Base-by-base conservation (phyloP, 2,888 invertebrate genomes). In the Acleris laterana region DNA sequence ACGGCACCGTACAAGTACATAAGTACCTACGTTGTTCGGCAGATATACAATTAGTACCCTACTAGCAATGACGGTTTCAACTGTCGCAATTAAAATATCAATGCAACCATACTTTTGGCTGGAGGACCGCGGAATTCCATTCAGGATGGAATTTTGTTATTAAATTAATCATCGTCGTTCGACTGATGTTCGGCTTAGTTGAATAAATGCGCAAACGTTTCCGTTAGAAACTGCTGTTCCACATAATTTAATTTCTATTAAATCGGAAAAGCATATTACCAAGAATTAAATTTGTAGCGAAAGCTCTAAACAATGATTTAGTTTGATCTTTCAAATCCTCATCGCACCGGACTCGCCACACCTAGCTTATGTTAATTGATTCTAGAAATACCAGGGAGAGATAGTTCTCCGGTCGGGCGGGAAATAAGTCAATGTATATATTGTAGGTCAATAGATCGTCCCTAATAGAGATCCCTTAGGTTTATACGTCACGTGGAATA, bases 71-170 rank as follows among this genome's bases (percentile, higher is more conserved):
- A 20, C 48, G 48, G 49, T 56, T 49, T 55, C 62, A 62, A 16
- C 25, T 9, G 16, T 22, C 28, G 62, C 49, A 62, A 62, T 62
- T 49, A 55, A 38, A 62, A 48, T 38, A 32, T 32, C 48, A 49
- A 55, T 49, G 38, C 55, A 56, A 49, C 16, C 49, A 19, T 59
- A 59, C 48, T 49, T 42, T 42, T 55, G 42, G 56, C 38, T 62
- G 20, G 56, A 62, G 62, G 25, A 38, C n/a, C 22, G 17, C 5
- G 49, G 42, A 42, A 42, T 56, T 50, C 42, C 19, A 50, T 50
- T 62, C 20, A 46, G 48, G n/a, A 61, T 20, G 25, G 53, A 53
- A 62, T 55, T 55, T 62, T 62, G 53, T 55, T 46, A 50, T 62
- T 42, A 42, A 62, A 50, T 44, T 56, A 56, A 62, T 56, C 49